Conservation (phyloP, 1,140 invertebrate species). For the Zaprionus davidi region DNA sequence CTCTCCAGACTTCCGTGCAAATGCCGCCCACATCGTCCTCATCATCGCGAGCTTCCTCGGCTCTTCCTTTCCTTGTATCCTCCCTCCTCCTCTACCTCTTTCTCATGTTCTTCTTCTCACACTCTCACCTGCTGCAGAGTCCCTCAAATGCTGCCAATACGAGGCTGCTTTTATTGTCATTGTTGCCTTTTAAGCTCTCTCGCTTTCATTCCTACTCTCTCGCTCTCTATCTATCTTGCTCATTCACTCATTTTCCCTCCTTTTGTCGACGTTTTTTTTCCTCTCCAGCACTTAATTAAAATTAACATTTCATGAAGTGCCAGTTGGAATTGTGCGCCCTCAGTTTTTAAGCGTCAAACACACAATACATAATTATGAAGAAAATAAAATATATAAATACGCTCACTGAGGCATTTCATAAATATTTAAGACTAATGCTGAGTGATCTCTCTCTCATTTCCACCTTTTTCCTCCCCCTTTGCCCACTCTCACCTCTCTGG, state of each 20-base stretch:
- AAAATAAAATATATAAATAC: constrained; percentile 30
- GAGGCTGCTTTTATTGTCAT: constrained; percentile 51
- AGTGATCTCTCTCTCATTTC: constrained; percentile 39
- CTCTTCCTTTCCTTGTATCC: not conserved
- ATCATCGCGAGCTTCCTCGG: constrained; percentile 13
- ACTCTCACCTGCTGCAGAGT: constrained; percentile 20
- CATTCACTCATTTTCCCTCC: constrained; percentile 7
- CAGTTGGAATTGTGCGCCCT: not conserved
- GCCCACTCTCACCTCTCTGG: not conserved
- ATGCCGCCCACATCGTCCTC: constrained; percentile 12
- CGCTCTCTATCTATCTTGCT: constrained; percentile 17
- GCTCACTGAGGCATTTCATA: constrained; percentile 45
- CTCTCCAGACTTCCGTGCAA: constrained; percentile 24
- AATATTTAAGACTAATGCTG: constrained; percentile 63
- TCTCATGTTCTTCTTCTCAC: not conserved
- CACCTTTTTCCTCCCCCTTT: constrained; percentile 29
- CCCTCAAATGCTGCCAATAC: constrained; percentile 9
- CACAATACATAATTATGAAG: constrained; percentile 15
- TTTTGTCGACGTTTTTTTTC: constrained; percentile 30
- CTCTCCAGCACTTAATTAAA: constrained; percentile 67
- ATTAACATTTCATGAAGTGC: constrained; percentile 77
- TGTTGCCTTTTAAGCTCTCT: constrained; percentile 41
- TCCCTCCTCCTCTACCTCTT: not conserved
- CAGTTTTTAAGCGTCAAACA: constrained; percentile 13
- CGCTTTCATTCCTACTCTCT: constrained; percentile 9